Conservation (phyloP, 2,888 invertebrate genomes). For the Dicyrtoma fusca region DNA sequence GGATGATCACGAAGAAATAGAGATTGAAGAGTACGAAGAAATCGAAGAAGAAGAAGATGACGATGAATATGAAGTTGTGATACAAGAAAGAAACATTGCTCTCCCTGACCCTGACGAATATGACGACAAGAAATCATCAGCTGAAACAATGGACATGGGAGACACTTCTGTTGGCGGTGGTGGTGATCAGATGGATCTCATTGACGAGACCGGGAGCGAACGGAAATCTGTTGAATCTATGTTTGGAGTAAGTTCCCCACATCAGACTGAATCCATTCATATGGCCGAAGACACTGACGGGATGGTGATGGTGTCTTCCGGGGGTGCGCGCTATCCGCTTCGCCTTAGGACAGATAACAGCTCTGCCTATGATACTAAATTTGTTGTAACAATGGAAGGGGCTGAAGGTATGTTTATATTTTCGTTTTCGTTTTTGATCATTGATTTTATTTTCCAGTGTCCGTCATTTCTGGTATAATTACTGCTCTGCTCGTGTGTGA, state of each 20-base stretch:
- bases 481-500: too few relatives aligned
- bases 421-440: too few relatives aligned
- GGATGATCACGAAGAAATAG: slow-evolving; percentile 20
- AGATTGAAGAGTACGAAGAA: slow-evolving; percentile 36
- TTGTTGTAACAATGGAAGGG: slow-evolving; percentile 36
- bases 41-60: slow-evolving; percentile 42
- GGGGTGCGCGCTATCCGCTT: slow-evolving; percentile 4
- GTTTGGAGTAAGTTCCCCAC: too few relatives aligned
- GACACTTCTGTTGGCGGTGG: background rate
- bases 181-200: background rate
- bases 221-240: too few relatives aligned
- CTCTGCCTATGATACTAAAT: slow-evolving; percentile 20
- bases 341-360: background rate
- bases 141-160: too few relatives aligned
- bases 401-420: slow-evolving; percentile 24
- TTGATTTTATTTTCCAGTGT: too few relatives aligned
- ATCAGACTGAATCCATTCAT: too few relatives aligned
- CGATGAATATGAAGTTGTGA: slow-evolving; percentile 41
- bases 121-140: background rate
- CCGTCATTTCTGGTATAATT: too few relatives aligned
- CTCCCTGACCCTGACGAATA: slow-evolving; percentile 33
- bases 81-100: slow-evolving; percentile 42
- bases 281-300: background rate
- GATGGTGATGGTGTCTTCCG: background rate
- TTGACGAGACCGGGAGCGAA: too few relatives aligned